Evolutionary conservation across 2,888 invertebrate genomes (phyloP).

Genomic region (Eristalis arbustorum): DNA sequence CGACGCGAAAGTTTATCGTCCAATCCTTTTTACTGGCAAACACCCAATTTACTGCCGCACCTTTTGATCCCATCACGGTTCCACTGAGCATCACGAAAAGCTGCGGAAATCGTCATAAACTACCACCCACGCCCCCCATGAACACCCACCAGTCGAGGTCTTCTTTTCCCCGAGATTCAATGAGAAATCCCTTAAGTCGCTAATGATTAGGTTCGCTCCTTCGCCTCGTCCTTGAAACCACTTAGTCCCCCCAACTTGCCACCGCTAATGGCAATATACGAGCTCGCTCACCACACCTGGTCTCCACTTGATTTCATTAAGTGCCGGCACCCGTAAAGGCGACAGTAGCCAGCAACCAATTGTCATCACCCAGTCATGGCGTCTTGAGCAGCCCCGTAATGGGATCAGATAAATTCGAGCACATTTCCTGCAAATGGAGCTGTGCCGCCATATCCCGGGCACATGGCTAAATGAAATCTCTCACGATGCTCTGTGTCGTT

Average conservation of each 20-base stretch:
- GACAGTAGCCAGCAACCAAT: neutral
- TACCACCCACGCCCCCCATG: neutral
- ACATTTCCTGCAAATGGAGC: neutral
- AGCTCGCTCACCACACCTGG: neutral
- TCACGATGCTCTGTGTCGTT: constrained; percentile 2
- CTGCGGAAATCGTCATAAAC: no score
- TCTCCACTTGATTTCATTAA: neutral
- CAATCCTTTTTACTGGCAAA: no score
- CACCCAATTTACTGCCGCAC: no score
- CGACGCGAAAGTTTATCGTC: no score
- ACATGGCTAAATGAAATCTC: constrained; percentile 3
- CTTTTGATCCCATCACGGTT: no score
- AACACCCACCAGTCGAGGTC: neutral
- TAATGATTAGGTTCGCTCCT: neutral
- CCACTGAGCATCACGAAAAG: no score
- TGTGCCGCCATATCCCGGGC: neutral
- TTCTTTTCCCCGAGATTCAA: neutral
- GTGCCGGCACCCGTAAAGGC: neutral
- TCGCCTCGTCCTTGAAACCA: neutral
- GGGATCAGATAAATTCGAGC: constrained; percentile 7
- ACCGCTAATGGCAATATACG: neutral
- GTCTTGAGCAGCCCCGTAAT: constrained; percentile 10
- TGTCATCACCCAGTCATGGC: neutral
- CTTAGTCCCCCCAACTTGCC: neutral
- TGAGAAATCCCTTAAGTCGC: neutral